Conservation (phyloP, 2,888 invertebrate species). For the Scelioninae gen. 2 region DNA sequence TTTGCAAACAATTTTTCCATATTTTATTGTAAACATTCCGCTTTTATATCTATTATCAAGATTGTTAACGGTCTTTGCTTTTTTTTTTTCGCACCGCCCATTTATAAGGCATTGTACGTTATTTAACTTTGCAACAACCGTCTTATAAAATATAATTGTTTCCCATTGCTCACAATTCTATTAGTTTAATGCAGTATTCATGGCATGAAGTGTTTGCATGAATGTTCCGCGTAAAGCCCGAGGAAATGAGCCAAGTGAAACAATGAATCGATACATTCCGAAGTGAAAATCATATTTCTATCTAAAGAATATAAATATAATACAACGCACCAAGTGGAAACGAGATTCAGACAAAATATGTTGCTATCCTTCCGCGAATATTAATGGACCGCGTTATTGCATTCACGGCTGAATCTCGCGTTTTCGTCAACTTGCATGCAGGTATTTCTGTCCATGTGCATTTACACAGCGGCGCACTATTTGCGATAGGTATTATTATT, state of each 20-base stretch:
- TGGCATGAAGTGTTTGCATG: neutral
- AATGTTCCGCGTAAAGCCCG: neutral
- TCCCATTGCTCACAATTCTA: no score
- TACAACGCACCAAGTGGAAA: constrained; percentile 15
- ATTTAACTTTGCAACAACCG: neutral
- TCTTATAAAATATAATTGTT: no score
- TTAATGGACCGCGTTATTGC: constrained; percentile 72
- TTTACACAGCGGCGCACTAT: constrained; percentile 27
- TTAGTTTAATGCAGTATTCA: no score
- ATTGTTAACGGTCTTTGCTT: no score
- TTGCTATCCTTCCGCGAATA: constrained; percentile 66
- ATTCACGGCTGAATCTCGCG: constrained; percentile 61
- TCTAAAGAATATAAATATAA: constrained; percentile 30
- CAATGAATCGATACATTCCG: constrained; percentile 26
- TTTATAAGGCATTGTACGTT: no score
- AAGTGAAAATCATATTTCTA: constrained; percentile 14
- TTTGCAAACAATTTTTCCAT: no score
- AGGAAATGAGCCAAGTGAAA: constrained; percentile 40
- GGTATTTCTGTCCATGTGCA: constrained; percentile 24
- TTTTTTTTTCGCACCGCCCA: no score
- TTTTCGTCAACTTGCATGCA: constrained; percentile 7
- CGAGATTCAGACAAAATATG: constrained; percentile 57
- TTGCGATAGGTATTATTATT: constrained; percentile 41
- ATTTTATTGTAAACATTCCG: no score
- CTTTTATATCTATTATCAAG: no score